Conservation (phyloP, 2,797 vertebrate species). For the Botia kubotai region DNA sequence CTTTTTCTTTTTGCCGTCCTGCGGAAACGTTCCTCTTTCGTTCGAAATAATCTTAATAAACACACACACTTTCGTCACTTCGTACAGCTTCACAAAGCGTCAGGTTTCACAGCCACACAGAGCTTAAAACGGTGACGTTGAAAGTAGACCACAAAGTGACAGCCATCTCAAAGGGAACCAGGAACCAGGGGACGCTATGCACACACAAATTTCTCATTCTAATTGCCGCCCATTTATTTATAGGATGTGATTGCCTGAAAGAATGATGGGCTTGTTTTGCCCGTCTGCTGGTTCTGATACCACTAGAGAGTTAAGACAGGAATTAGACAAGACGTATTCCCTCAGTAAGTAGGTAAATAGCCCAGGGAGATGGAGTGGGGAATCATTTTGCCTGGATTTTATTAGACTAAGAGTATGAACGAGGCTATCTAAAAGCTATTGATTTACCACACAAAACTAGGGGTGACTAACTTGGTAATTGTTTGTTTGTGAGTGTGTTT, state of each 20-base stretch:
- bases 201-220: slow-evolving; percentile 55
- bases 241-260: slow-evolving; percentile 58
- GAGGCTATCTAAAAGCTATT: slow-evolving; percentile 46
- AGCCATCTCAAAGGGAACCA: slow-evolving; percentile 12
- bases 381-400: slow-evolving; percentile 29
- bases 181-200: slow-evolving; percentile 4
- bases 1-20: neutral
- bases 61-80: slow-evolving; percentile 20
- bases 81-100: slow-evolving; percentile 3
- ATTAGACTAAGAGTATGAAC: slow-evolving; percentile 47
- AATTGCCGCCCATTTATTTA: slow-evolving; percentile 61
- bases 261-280: slow-evolving; percentile 61
- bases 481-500: neutral
- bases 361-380: slow-evolving; percentile 37
- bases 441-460: slow-evolving; percentile 27
- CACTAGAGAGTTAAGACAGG: slow-evolving; percentile 50
- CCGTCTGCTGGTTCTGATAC: slow-evolving; percentile 51
- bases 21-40: neutral
- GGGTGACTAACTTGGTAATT: slow-evolving; percentile 16
- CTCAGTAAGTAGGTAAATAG: slow-evolving; percentile 53
- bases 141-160: slow-evolving; percentile 42
- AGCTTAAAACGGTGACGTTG: neutral
- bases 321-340: slow-evolving; percentile 54
- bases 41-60: slow-evolving; percentile 5
- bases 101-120: neutral